These are phyloP conservation scores for Halichoeres trimaculatus DNA, from an alignment of 2,113 vertebrate genomes.

Conservation along the genomic window DNA sequence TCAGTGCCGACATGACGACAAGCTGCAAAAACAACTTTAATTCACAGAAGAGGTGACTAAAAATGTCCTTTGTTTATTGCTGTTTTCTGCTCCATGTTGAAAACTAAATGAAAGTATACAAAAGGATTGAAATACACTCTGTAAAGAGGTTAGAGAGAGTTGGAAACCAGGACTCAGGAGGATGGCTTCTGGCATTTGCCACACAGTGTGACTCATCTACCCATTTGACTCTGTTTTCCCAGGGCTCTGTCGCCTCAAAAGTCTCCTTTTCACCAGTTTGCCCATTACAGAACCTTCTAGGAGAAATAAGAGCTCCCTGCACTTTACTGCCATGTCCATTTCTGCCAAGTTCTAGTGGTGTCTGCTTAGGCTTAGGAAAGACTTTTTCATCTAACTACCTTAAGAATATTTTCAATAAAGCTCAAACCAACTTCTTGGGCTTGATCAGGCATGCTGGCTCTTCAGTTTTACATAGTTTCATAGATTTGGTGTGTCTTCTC, in stretches of 20 bases:
- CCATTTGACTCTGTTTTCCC: not conserved
- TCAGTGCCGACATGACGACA: not conserved
- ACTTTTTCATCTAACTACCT: conserved; percentile 43
- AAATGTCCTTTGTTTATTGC: not conserved
- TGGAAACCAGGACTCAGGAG: not conserved
- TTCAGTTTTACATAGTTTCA: conserved; percentile 8
- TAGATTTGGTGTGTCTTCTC: not conserved
- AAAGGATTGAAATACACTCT: not conserved
- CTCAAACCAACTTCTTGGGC: conserved; percentile 9
- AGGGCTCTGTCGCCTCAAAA: conserved; percentile 3
- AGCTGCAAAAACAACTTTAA: not conserved
- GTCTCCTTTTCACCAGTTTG: conserved; percentile 28
- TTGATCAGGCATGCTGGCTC: not conserved
- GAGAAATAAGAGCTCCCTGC: conserved; percentile 33
- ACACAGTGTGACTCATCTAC: conserved; percentile 46
- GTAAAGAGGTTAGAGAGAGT: not conserved
- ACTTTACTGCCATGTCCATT: conserved; percentile 7
- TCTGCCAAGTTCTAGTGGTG: conserved; percentile 22
- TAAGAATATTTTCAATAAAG: conserved; percentile 8
- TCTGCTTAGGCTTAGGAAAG: conserved; percentile 25
- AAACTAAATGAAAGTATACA: conserved; percentile 7
- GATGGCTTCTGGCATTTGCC: conserved; percentile 30
- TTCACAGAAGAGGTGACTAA: not conserved
- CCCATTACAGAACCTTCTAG: conserved; percentile 39
- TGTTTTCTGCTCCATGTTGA: not conserved